A percentile compares a stretch with the other conserved stretches of the same genome.
These are phyloP conservation scores for Branchinecta lynchi DNA, from an alignment of 1,140 invertebrate genomes.

Conservation along the genomic window DNA sequence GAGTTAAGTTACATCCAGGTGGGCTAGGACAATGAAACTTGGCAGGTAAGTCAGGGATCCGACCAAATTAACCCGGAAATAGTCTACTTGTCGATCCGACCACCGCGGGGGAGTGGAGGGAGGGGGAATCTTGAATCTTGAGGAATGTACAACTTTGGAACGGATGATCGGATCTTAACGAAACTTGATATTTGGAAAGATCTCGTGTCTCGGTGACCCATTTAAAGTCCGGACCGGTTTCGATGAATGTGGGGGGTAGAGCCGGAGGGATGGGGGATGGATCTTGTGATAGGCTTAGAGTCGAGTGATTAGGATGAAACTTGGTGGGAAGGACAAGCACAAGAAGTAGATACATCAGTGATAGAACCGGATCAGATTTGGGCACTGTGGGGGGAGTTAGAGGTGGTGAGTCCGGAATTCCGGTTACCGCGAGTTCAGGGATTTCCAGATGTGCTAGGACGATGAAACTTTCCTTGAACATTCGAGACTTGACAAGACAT, in stretches of 20 bases:
- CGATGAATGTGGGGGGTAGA: not conserved
- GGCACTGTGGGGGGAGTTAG: not conserved
- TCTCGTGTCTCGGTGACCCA: not conserved
- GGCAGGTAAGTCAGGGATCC: not conserved
- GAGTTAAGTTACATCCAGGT: not conserved
- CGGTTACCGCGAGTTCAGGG: too few species aligned
- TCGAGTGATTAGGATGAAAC: not conserved
- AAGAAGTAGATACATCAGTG: not conserved
- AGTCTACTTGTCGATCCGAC: not conserved
- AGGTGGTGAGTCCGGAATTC: not conserved
- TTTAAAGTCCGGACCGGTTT: not conserved
- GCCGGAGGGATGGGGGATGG: not conserved
- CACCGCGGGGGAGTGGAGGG: not conserved
- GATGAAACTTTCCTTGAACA: too few species aligned
- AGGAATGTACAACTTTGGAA: not conserved
- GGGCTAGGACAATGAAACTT: not conserved
- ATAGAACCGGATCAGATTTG: not conserved
- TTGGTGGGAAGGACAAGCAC: not conserved
- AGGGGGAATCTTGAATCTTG: not conserved
- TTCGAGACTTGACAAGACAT: not conserved
- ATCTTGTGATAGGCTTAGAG: not conserved
- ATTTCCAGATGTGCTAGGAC: too few species aligned
- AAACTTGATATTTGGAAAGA: not conserved
- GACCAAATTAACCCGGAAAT: not conserved
- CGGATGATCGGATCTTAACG: not conserved